A percentile compares a stretch with the other conserved stretches of the same genome.
phyloP scores from a whole-genome alignment of 2,113 vertebrate species.

The Eleginops maclovinus region DNA sequence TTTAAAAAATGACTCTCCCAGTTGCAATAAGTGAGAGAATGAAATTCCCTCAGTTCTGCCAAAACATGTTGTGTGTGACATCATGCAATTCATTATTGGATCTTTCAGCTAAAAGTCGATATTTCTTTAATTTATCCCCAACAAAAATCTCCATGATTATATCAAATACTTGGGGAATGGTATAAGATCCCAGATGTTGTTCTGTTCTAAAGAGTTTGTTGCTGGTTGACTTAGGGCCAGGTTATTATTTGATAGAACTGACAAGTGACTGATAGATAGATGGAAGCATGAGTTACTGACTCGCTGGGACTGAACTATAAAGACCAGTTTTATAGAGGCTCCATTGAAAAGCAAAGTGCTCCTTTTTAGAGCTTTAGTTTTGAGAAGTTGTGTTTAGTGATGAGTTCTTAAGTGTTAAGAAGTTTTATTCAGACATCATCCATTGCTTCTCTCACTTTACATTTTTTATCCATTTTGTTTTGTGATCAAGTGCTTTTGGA shows the following conservation, averaged over 20 bases:
- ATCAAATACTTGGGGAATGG: neutral
- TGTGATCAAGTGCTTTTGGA: neutral
- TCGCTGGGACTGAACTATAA: neutral
- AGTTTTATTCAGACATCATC: no score
- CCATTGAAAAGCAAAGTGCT: neutral
- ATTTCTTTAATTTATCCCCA: no score
- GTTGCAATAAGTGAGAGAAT: neutral
- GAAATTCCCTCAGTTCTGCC: neutral
- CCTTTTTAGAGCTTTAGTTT: neutral
- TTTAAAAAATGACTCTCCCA: neutral
- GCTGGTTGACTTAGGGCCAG: neutral
- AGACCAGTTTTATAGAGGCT: neutral
- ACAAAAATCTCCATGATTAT: neutral
- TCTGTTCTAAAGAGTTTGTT: neutral
- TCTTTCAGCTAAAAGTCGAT: no score
- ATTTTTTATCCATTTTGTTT: neutral
- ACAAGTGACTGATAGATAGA: constrained; percentile 18
- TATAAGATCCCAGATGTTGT: neutral
- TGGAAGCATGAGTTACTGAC: neutral
- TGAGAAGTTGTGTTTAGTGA: neutral
- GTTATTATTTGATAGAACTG: constrained; percentile 10
- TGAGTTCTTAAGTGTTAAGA: neutral
- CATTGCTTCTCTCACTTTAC: neutral
- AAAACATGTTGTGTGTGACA: neutral
- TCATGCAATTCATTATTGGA: neutral